Evolutionary conservation across 2,888 invertebrate species (phyloP).

Genomic region (Drosophila incognita): DNA sequence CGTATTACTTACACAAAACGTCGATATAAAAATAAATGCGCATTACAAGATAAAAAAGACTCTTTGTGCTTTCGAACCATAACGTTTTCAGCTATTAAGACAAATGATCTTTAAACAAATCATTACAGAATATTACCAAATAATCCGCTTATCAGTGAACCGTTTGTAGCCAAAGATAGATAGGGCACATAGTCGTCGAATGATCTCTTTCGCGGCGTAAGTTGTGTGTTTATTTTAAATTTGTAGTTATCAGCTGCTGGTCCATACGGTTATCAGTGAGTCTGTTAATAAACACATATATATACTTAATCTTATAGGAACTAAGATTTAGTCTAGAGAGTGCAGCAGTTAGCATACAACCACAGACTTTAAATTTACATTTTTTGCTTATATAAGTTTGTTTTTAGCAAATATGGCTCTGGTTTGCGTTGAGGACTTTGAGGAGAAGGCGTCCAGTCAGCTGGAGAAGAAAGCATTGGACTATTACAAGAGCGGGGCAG

Average conservation of each 20-base stretch:
- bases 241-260: conserved; percentile 30
- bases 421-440: conserved; percentile 91
- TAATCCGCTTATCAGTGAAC: conserved; percentile 20
- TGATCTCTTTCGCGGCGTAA: conserved; percentile 12
- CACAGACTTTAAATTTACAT: neutral
- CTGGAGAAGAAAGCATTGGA: conserved; percentile 90
- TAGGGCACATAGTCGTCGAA: neutral
- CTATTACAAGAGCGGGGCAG: conserved; percentile 95
- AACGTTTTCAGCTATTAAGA: neutral
- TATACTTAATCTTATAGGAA: conserved; percentile 9
- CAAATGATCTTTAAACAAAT: neutral
- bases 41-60: neutral
- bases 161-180: conserved; percentile 17
- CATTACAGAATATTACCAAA: neutral
- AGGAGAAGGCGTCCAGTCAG: conserved; percentile 88
- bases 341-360: conserved; percentile 8
- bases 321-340: conserved; percentile 28
- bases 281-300: conserved; percentile 17
- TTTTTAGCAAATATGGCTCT: conserved; percentile 80
- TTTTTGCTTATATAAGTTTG: conserved; percentile 10
- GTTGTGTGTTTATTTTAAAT: conserved; percentile 10
- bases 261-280: conserved; percentile 26
- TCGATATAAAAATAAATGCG: neutral
- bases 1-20: neutral
- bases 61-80: neutral